Evolutionary conservation across 2,113 vertebrate species (phyloP).

Genomic region (Neofelis nebulosa): DNA sequence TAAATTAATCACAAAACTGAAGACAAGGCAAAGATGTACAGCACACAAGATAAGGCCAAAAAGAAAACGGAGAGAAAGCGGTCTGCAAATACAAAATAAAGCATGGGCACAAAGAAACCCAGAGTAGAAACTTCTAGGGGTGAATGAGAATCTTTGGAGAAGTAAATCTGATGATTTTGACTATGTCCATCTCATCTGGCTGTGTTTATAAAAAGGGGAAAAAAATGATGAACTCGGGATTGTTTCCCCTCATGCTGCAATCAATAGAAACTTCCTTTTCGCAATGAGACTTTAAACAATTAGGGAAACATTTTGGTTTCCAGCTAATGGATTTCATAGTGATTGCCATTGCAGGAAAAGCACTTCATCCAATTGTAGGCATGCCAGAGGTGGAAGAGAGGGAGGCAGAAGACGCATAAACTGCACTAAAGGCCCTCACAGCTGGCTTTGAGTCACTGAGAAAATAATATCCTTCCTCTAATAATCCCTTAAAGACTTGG

Average conservation of each 20-base stretch:
- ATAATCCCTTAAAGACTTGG: slow-evolving; percentile 22
- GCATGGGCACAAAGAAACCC: not conserved
- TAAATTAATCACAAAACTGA: not conserved
- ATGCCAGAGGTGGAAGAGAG: slow-evolving; percentile 59
- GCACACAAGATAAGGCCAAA: not conserved
- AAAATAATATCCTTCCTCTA: slow-evolving; percentile 57
- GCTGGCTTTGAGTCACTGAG: slow-evolving; percentile 54
- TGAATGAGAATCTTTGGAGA: not conserved
- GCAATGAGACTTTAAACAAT: slow-evolving; percentile 76
- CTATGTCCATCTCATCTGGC: not conserved
- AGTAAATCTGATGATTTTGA: not conserved
- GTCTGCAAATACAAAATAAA: slow-evolving; percentile 8
- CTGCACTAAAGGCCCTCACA: not conserved
- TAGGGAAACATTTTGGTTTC: slow-evolving; percentile 75
- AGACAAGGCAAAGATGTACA: not conserved
- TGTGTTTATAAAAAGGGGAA: slow-evolving; percentile 60
- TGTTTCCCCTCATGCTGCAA: slow-evolving; percentile 67
- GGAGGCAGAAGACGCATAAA: not conserved
- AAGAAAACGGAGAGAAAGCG: not conserved
- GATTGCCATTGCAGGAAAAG: slow-evolving; percentile 77
- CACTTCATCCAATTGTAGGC: slow-evolving; percentile 65
- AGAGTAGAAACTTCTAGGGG: not conserved
- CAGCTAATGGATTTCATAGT: slow-evolving; percentile 73
- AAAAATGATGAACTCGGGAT: slow-evolving; percentile 62
- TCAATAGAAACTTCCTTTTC: slow-evolving; percentile 75